Evolutionary conservation across 2,888 invertebrate genomes (phyloP).

Genomic region (Copidosoma aretas): DNA sequence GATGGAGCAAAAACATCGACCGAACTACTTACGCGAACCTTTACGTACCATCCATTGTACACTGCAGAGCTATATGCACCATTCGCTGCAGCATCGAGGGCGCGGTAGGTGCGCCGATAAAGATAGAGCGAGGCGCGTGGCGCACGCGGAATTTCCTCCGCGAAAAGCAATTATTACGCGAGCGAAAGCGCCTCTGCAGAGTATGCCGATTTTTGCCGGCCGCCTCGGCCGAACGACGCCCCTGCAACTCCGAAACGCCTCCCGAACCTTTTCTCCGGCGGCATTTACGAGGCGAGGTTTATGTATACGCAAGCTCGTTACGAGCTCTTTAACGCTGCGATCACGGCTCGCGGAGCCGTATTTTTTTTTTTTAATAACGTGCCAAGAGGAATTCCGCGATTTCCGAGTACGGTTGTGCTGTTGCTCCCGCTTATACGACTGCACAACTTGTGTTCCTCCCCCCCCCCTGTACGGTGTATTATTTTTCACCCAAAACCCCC

Average conservation of each 20-base stretch:
- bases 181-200: background rate
- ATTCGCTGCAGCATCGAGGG: conserved; percentile 16
- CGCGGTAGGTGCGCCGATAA: background rate
- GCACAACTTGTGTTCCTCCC: too few species aligned
- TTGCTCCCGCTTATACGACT: background rate
- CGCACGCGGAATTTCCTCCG: conserved; percentile 47
- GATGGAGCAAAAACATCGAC: background rate
- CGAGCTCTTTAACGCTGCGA: conserved; percentile 27
- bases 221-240: conserved; percentile 15
- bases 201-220: conserved; percentile 26
- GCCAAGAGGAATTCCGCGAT: conserved; percentile 25
- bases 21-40: too few species aligned
- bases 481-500: too few species aligned
- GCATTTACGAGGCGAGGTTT: conserved; percentile 2
- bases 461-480: too few species aligned
- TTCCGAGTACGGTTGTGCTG: background rate
- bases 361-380: conserved; percentile 33
- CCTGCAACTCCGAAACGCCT: conserved; percentile 5
- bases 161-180: conserved; percentile 45
- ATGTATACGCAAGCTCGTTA: conserved; percentile 26
- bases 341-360: conserved; percentile 12
- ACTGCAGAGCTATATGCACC: too few species aligned
- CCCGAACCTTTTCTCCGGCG: background rate
- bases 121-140: conserved; percentile 10
- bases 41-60: too few species aligned